phyloP scores from a whole-genome alignment of 2,888 invertebrate species.

The Acleris holmiana region DNA sequence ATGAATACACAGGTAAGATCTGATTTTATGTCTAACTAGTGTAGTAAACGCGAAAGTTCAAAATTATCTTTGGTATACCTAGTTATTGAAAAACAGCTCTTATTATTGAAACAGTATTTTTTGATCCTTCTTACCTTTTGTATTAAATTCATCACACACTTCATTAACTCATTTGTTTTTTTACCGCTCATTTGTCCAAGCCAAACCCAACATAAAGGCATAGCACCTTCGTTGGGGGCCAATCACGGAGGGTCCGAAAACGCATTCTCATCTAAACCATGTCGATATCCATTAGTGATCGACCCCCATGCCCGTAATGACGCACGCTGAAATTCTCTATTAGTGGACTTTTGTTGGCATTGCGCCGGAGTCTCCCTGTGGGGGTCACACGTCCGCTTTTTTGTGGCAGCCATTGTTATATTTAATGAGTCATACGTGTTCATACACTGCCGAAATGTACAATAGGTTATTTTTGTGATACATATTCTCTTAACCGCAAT shows the following conservation, averaged over 20 bases:
- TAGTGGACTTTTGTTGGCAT: constrained; percentile 47
- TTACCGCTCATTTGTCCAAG: constrained; percentile 19
- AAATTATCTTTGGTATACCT: too few relatives aligned
- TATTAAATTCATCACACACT: too few relatives aligned
- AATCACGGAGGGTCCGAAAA: constrained; percentile 49
- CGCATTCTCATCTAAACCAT: constrained; percentile 64
- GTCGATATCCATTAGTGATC: constrained; percentile 61
- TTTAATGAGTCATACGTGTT: neutral
- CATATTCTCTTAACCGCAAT: too few relatives aligned
- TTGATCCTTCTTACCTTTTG: too few relatives aligned
- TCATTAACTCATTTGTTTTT: constrained; percentile 16
- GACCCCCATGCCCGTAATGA: constrained; percentile 45
- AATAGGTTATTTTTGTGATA: too few relatives aligned
- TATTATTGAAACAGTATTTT: too few relatives aligned
- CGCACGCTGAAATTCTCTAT: constrained; percentile 49
- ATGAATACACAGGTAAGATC: too few relatives aligned
- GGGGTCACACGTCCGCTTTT: neutral
- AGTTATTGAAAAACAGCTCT: too few relatives aligned
- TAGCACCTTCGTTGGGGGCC: constrained; percentile 41
- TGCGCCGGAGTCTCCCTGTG: constrained; percentile 4
- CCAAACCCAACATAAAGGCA: constrained; percentile 9
- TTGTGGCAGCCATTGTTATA: neutral
- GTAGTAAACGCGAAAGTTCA: too few relatives aligned
- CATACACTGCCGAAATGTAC: neutral
- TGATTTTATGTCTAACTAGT: too few relatives aligned